These are phyloP conservation scores for Noctua janthina DNA, from an alignment of 2,888 invertebrate species.

Conservation along the genomic window DNA sequence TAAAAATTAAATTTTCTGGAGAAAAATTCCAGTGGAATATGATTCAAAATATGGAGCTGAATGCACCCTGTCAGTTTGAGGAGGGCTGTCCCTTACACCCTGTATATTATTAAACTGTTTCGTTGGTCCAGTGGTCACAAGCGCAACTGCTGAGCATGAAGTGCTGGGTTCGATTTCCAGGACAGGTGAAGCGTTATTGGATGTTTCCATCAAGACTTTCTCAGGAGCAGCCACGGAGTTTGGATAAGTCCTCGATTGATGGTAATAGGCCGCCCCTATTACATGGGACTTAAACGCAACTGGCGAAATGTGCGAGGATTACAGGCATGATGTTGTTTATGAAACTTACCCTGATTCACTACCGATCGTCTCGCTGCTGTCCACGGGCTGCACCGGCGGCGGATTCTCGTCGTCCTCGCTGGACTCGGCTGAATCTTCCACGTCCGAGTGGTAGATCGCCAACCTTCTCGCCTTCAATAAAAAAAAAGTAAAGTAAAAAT, in stretches of 20 bases:
- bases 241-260: background rate
- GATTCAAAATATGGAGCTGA: no score
- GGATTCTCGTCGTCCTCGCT: constrained; percentile 93
- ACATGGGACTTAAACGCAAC: background rate
- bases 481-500: no score
- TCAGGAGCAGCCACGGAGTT: background rate
- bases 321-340: background rate
- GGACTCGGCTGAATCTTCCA: constrained; percentile 95
- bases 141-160: no score
- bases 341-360: constrained; percentile 74
- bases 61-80: no score
- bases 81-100: no score
- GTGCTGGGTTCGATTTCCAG: background rate
- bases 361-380: constrained; percentile 75
- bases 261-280: background rate
- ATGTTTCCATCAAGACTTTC: background rate
- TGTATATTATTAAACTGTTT: background rate
- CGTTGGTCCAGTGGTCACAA: background rate
- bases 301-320: background rate
- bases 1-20: no score
- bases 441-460: constrained; percentile 94
- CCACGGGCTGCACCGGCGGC: constrained; percentile 82
- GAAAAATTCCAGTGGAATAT: no score
- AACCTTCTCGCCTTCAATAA: constrained; percentile 77
- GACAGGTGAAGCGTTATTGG: background rate